These are phyloP conservation scores for Lordiphosa mommai DNA, from an alignment of 1,140 invertebrate species.

Conservation along the genomic window DNA sequence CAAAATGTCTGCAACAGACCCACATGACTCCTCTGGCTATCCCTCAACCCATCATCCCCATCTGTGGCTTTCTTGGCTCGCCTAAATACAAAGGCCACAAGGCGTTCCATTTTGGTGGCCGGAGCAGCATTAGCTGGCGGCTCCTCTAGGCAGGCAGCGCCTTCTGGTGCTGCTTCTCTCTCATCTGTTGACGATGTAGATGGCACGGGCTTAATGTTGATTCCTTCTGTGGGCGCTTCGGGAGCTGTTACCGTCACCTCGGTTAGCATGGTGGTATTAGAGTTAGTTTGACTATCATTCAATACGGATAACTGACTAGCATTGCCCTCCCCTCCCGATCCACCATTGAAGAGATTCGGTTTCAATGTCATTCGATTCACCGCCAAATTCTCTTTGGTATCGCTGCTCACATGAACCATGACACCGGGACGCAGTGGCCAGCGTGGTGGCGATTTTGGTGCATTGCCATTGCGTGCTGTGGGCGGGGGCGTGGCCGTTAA, in stretches of 20 bases:
- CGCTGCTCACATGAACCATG: constrained; percentile 88
- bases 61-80: constrained; percentile 20
- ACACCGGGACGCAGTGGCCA: constrained; percentile 94
- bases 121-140: not conserved
- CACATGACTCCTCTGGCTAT: constrained; percentile 72
- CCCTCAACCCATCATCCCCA: constrained; percentile 32
- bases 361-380: constrained; percentile 75
- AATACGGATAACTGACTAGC: constrained; percentile 38
- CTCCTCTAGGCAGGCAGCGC: constrained; percentile 10
- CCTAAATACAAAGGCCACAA: constrained; percentile 50
- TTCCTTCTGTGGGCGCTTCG: constrained; percentile 9
- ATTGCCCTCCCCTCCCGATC: constrained; percentile 6
- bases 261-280: constrained; percentile 47
- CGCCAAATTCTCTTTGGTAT: constrained; percentile 81
- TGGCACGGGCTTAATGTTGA: constrained; percentile 9
- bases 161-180: constrained; percentile 3
- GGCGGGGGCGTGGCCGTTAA: constrained; percentile 32
- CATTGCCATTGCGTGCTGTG: constrained; percentile 24
- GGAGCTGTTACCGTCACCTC: constrained; percentile 25
- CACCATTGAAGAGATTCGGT: constrained; percentile 11
- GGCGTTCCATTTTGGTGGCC: constrained; percentile 31
- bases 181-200: constrained; percentile 34
- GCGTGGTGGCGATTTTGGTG: constrained; percentile 85
- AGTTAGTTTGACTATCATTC: constrained; percentile 41
- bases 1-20: constrained; percentile 58